Conservation (phyloP, 2,113 vertebrate genomes). For the Dicrurus megarhynchus region DNA sequence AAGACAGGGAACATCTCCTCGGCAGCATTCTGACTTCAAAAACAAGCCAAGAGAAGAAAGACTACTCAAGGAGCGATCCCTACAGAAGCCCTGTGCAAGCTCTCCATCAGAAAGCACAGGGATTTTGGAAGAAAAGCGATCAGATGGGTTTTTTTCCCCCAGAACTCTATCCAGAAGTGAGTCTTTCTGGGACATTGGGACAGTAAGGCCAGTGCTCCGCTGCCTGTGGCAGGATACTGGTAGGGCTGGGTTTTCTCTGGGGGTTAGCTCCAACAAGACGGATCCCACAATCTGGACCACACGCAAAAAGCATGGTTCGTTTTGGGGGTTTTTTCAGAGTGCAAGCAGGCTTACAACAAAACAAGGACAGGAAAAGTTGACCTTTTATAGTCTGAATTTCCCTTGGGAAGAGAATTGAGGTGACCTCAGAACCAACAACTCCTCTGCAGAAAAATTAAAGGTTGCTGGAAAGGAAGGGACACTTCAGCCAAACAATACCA, state of each 20-base stretch:
- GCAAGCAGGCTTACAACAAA: background rate
- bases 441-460: slow-evolving; percentile 36
- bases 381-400: slow-evolving; percentile 7
- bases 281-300: background rate
- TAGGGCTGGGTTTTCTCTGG: background rate
- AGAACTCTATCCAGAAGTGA: background rate
- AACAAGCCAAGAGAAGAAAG: background rate
- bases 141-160: accelerated
- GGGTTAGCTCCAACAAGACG: background rate
- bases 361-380: slow-evolving; percentile 31
- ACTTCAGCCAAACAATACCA: background rate
- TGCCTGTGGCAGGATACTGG: background rate
- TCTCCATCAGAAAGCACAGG: background rate
- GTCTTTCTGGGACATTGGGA: background rate
- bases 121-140: background rate
- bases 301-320: background rate
- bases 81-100: background rate
- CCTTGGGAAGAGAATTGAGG: slow-evolving; percentile 15
- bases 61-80: background rate
- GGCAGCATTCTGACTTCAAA: background rate
- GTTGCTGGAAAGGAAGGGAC: slow-evolving; percentile 13
- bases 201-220: background rate
- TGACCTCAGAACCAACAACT: slow-evolving; percentile 18
- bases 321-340: background rate
- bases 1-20: background rate